Evolutionary conservation across 2,797 vertebrate species (phyloP).

Genomic region (Syngnathus acus): DNA sequence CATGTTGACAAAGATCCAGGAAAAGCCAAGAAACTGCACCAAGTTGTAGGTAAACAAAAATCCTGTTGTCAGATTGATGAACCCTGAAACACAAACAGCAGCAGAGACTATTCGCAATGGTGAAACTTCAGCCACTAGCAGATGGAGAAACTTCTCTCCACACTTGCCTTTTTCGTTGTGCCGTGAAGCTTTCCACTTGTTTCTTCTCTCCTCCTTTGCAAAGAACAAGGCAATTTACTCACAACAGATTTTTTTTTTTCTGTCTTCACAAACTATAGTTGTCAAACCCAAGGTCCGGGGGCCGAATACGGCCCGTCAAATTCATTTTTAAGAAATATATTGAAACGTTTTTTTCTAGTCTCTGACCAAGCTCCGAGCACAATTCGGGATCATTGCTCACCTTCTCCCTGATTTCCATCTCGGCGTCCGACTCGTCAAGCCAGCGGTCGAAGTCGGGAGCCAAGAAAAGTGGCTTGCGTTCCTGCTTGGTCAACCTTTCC

Average conservation of each 20-base stretch:
- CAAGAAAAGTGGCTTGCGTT: constrained; percentile 85
- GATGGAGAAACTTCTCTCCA: neutral
- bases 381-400: constrained; percentile 43
- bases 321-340: too few species aligned
- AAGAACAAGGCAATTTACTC: constrained; percentile 4
- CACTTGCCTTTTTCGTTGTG: constrained; percentile 79
- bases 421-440: constrained; percentile 94
- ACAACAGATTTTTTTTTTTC: neutral
- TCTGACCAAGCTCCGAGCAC: too few species aligned
- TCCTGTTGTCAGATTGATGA: constrained; percentile 77
- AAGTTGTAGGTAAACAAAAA: constrained; percentile 90
- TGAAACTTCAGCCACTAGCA: neutral
- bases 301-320: too few species aligned
- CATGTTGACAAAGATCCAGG: constrained; percentile 97
- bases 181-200: constrained; percentile 75
- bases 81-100: constrained; percentile 46
- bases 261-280: neutral
- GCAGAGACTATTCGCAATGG: neutral
- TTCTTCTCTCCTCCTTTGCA: constrained; percentile 81
- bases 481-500: constrained; percentile 81
- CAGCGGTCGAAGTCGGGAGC: constrained; percentile 92
- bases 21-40: constrained; percentile 94
- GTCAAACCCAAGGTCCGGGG: too few species aligned
- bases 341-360: neutral
- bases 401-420: constrained; percentile 89